phyloP scores from a whole-genome alignment of 2,113 vertebrate genomes.

The Gopherus evgoodei region DNA sequence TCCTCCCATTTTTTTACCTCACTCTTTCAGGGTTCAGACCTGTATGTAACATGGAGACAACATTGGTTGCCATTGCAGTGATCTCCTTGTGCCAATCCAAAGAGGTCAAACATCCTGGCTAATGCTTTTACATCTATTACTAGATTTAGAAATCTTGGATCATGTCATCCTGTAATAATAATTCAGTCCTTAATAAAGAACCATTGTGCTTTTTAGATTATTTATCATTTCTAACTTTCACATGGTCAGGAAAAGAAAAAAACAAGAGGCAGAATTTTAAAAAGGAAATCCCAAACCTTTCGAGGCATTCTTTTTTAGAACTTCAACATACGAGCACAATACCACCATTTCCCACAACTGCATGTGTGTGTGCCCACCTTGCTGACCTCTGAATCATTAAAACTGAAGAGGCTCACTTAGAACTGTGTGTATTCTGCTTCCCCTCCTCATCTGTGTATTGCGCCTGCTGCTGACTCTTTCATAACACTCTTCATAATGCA shows the following conservation, averaged over 20 bases:
- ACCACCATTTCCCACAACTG: background rate
- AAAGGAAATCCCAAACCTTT: background rate
- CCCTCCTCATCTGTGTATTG: background rate
- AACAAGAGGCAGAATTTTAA: background rate
- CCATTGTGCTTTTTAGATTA: background rate
- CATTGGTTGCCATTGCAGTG: background rate
- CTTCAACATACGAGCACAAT: background rate
- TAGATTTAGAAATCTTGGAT: background rate
- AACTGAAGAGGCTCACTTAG: constrained; percentile 41
- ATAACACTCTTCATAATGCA: background rate
- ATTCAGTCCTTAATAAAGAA: background rate
- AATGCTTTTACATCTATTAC: background rate
- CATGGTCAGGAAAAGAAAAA: background rate
- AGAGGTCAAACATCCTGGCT: background rate
- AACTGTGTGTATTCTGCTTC: background rate
- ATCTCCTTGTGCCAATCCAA: background rate
- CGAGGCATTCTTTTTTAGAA: background rate
- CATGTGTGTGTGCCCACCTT: background rate
- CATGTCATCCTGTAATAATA: background rate
- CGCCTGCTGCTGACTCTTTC: background rate
- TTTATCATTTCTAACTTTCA: background rate
- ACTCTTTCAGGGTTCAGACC: background rate
- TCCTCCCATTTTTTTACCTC: background rate
- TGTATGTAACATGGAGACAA: background rate
- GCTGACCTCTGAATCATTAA: constrained; percentile 43